A percentile compares a stretch with the other conserved stretches of the same genome.
These are phyloP conservation scores for Muscina levida DNA, from an alignment of 2,888 invertebrate species.

Conservation along the genomic window DNA sequence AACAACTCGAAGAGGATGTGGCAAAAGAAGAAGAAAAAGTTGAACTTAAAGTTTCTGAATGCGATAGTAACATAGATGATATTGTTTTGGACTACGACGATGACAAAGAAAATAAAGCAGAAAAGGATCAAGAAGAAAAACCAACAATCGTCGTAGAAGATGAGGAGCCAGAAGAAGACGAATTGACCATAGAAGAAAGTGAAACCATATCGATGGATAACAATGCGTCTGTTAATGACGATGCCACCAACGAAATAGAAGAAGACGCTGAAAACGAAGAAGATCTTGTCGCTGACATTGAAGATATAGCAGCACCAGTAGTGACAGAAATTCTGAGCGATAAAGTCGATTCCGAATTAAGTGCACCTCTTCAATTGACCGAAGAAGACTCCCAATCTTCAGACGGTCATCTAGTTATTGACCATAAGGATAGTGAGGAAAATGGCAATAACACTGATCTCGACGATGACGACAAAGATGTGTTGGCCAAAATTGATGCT, in stretches of 20 bases:
- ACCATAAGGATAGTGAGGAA: slow-evolving; percentile 39
- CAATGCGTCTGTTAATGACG: slow-evolving; percentile 67
- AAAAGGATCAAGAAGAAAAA: slow-evolving; percentile 15
- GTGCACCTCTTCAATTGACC: slow-evolving; percentile 16
- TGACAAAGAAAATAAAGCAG: not conserved
- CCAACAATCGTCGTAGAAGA: slow-evolving; percentile 15
- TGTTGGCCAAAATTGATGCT: slow-evolving; percentile 67
- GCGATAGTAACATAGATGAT: slow-evolving; percentile 13
- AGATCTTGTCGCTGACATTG: slow-evolving; percentile 39
- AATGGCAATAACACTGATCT: not conserved
- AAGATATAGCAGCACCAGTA: slow-evolving; percentile 39
- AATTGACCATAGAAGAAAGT: slow-evolving; percentile 67
- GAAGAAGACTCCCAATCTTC: not conserved
- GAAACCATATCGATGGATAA: slow-evolving; percentile 70
- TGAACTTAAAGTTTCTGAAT: not conserved
- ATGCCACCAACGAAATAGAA: slow-evolving; percentile 63
- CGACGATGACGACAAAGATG: slow-evolving; percentile 59
- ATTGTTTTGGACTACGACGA: not conserved
- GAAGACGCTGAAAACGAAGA: slow-evolving; percentile 47
- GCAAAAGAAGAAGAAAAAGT: not conserved
- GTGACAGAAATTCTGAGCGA: slow-evolving; percentile 24
- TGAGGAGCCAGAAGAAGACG: slow-evolving; percentile 52
- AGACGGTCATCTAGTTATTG: slow-evolving; percentile 8
- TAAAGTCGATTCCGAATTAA: slow-evolving; percentile 19
- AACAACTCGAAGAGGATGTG: not conserved